Percentiles rank a stretch among this genome's conserved stretches.
phyloP scores from a whole-genome alignment of 2,113 vertebrate genomes.

The Irena cyanogastra region DNA sequence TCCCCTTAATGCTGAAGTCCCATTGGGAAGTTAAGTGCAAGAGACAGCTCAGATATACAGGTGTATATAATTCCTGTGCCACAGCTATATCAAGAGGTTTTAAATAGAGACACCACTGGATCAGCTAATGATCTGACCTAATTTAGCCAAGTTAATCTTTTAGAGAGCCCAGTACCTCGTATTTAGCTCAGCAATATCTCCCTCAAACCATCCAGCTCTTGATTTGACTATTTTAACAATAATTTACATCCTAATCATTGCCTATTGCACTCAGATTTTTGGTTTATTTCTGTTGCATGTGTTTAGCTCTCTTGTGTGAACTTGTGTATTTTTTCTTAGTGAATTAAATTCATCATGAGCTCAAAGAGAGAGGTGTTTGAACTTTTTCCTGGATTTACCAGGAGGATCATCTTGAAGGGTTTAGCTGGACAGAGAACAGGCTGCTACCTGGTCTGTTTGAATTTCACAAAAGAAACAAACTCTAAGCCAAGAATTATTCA shows the following conservation, averaged over 20 bases:
- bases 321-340: not conserved
- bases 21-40: not conserved
- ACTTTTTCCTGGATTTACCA: not conserved
- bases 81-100: not conserved
- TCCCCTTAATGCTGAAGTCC: not conserved
- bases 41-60: not conserved
- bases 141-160: not conserved
- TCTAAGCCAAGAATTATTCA: not conserved
- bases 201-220: not conserved
- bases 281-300: not conserved
- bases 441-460: not conserved
- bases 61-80: too few relatives aligned
- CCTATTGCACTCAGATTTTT: not conserved
- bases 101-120: not conserved
- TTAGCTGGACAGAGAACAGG: not conserved
- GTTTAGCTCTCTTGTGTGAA: not conserved
- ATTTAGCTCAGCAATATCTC: not conserved
- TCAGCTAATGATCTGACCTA: not conserved
- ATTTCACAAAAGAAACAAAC: not conserved
- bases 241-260: not conserved
- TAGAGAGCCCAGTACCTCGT: not conserved
- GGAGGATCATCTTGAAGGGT: not conserved
- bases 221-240: not conserved
- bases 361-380: not conserved
- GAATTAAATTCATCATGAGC: not conserved